Conservation (phyloP, 2,888 invertebrate species). For the Pristionchus fissidentatus region DNA sequence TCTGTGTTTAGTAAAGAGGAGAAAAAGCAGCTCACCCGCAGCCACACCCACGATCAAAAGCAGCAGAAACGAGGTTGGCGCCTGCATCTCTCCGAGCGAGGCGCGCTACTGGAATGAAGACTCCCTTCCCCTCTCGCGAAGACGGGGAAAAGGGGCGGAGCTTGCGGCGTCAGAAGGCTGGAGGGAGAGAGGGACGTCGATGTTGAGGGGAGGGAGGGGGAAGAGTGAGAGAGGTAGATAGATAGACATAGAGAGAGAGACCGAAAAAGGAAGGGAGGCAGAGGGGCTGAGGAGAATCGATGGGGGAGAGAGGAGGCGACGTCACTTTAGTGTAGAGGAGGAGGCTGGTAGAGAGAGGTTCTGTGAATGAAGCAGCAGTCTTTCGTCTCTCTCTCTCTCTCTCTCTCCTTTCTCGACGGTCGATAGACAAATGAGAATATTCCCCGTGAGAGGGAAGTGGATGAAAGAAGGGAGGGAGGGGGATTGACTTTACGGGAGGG, state of each 20-base stretch:
- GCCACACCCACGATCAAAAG: not conserved
- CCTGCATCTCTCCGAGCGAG: conserved; percentile 19
- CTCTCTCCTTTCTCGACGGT: not conserved
- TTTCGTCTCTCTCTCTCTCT: too few species aligned
- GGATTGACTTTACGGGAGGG: too few species aligned
- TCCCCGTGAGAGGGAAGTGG: not conserved
- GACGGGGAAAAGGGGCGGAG: conserved; percentile 32
- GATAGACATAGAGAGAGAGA: too few species aligned
- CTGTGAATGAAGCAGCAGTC: not conserved
- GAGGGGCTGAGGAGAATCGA: too few species aligned
- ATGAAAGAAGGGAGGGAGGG: too few species aligned
- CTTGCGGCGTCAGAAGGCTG: not conserved
- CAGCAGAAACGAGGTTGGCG: not conserved
- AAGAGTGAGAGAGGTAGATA: not conserved
- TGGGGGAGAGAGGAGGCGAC: not conserved
- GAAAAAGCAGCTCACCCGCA: not conserved
- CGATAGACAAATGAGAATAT: not conserved
- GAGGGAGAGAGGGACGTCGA: not conserved
- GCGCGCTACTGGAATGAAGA: conserved; percentile 18
- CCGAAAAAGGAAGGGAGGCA: not conserved
- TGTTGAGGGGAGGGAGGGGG: not conserved
- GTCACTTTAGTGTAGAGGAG: not conserved
- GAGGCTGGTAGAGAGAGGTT: not conserved
- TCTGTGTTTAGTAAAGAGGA: not conserved
- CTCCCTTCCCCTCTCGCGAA: not conserved